These are phyloP conservation scores for Ernsta delagoae DNA, from an alignment of 2,888 invertebrate genomes.

Conservation along the genomic window DNA sequence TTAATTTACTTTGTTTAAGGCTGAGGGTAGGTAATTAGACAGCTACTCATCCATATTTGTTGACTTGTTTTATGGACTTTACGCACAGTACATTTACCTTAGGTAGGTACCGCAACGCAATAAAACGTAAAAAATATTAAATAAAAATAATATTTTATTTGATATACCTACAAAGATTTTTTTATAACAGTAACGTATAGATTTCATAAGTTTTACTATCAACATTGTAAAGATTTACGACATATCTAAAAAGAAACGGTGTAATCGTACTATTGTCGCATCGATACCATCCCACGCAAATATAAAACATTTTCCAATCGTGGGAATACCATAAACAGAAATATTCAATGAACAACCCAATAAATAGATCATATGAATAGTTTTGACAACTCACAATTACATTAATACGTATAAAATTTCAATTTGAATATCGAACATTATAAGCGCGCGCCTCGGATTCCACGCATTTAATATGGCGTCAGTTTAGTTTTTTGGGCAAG, in stretches of 20 bases:
- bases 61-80: no score
- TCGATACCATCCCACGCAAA: conserved; percentile 42
- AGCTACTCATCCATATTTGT: no score
- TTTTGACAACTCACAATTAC: conserved; percentile 42
- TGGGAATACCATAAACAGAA: conserved; percentile 38
- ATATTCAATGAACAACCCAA: conserved; percentile 39
- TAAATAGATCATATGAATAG: conserved; percentile 46
- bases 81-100: no score
- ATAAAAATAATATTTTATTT: conserved; percentile 7
- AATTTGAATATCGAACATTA: conserved; percentile 57
- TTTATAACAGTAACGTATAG: conserved; percentile 3
- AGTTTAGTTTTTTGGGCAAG: conserved; percentile 57
- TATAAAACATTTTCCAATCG: conserved; percentile 42
- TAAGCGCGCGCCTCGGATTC: conserved; percentile 65
- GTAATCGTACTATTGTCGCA: conserved; percentile 44
- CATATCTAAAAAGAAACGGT: conserved; percentile 43
- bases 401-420: conserved; percentile 50
- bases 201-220: conserved; percentile 22
- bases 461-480: conserved; percentile 67
- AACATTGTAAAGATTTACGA: conserved; percentile 38
- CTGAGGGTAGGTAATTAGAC: no score
- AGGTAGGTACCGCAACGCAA: no score
- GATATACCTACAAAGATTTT: no score
- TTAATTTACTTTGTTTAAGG: no score
- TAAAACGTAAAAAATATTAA: no score